Percentiles rank a stretch among this genome's conserved stretches.
Conservation (phyloP, 2,888 invertebrate genomes). For the Tetragonisca angustula region DNA sequence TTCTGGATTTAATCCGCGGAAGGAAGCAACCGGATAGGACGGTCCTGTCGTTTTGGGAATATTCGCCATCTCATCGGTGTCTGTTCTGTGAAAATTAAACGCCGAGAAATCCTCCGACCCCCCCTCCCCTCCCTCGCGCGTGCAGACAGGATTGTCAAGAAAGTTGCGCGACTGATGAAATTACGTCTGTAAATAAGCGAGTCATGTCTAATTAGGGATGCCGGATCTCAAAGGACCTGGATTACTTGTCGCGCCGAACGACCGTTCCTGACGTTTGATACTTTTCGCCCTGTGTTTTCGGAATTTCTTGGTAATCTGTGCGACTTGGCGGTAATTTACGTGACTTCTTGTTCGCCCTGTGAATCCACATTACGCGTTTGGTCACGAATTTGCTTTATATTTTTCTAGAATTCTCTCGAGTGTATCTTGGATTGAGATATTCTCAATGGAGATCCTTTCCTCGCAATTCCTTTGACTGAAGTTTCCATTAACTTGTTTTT, state of each 20-base stretch:
- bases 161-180: conserved; percentile 47
- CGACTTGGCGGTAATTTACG: too few relatives aligned
- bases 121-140: neutral
- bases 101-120: conserved; percentile 16
- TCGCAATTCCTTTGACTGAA: too few relatives aligned
- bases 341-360: too few relatives aligned
- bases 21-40: conserved; percentile 18
- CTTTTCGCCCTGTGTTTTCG: neutral
- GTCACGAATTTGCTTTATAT: too few relatives aligned
- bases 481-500: too few relatives aligned
- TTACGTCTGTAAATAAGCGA: conserved; percentile 46
- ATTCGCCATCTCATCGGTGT: conserved; percentile 34
- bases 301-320: too few relatives aligned
- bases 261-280: conserved; percentile 1
- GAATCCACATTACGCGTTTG: too few relatives aligned
- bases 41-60: conserved; percentile 21
- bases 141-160: conserved; percentile 20
- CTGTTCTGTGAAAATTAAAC: conserved; percentile 39
- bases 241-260: conserved; percentile 12
- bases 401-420: too few relatives aligned
- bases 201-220: conserved; percentile 41
- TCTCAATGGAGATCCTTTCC: too few relatives aligned
- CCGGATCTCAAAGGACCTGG: conserved; percentile 15
- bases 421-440: too few relatives aligned
- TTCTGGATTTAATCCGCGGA: conserved; percentile 53